Evolutionary conservation across 2,113 vertebrate species (phyloP).

Genomic region (Vimba vimba): DNA sequence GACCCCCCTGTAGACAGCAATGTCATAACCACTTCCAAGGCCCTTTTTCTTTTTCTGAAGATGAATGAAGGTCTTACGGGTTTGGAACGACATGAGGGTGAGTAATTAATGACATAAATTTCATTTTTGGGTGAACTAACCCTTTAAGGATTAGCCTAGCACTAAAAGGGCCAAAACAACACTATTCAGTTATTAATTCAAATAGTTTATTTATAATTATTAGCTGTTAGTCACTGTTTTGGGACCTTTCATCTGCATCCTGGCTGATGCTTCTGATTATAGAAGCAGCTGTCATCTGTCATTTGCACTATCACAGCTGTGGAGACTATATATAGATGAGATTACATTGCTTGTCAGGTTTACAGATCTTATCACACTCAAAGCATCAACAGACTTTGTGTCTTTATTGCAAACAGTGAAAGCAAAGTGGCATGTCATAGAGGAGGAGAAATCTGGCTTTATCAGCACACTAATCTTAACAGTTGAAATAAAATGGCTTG

Average conservation of each 20-base stretch:
- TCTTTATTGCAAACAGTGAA: constrained; percentile 38
- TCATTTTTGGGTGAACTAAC: no score
- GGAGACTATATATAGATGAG: constrained; percentile 71
- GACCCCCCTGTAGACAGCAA: no score
- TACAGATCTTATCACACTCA: constrained; percentile 69
- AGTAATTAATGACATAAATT: background rate
- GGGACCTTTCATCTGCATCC: constrained; percentile 10
- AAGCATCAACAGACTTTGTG: constrained; percentile 59
- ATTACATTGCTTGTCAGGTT: constrained; percentile 72
- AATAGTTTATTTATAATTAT: background rate
- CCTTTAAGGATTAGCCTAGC: no score
- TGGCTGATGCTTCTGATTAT: constrained; percentile 34
- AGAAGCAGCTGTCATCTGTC: constrained; percentile 61
- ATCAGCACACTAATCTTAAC: constrained; percentile 17
- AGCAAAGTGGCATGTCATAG: constrained; percentile 14
- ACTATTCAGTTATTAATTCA: background rate
- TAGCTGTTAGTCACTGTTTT: constrained; percentile 11
- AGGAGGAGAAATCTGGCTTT: constrained; percentile 18
- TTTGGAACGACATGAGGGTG: background rate
- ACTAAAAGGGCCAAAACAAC: background rate
- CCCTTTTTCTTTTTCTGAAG: no score
- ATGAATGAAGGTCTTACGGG: no score
- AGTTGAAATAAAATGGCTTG: constrained; percentile 16
- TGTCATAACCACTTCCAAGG: no score
- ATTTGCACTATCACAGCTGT: constrained; percentile 62